A percentile compares a stretch with the other conserved stretches of the same genome.
These are phyloP conservation scores for Beris morrisii DNA, from an alignment of 2,888 invertebrate species.

Conservation along the genomic window DNA sequence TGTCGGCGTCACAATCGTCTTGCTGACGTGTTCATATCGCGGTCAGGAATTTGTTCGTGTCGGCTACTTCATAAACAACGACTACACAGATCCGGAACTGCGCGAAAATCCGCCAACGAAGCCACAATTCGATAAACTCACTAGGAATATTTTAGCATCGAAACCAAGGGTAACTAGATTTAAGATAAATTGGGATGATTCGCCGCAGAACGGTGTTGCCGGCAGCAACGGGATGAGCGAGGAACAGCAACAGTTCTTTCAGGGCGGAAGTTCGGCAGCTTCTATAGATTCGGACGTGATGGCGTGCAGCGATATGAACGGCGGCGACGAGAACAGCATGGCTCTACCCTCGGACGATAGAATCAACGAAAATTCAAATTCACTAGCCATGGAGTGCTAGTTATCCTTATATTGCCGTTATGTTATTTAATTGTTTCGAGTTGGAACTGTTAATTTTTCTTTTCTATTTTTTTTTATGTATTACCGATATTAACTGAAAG, in stretches of 20 bases:
- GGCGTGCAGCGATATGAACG: conserved; percentile 28
- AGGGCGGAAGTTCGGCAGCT: conserved; percentile 41
- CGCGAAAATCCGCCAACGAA: conserved; percentile 91
- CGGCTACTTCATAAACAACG: conserved; percentile 98
- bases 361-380: conserved; percentile 56
- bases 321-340: conserved; percentile 53
- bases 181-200: conserved; percentile 96
- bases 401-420: not conserved
- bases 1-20: conserved; percentile 96
- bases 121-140: conserved; percentile 91
- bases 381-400: conserved; percentile 57
- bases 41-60: conserved; percentile 95
- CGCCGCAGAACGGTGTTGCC: conserved; percentile 54
- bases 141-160: conserved; percentile 66
- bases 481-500: too few relatives aligned
- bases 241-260: conserved; percentile 38
- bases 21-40: conserved; percentile 91
- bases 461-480: too few relatives aligned
- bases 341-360: conserved; percentile 51
- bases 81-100: conserved; percentile 90
- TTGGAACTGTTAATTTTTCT: too few relatives aligned
- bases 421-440: not conserved
- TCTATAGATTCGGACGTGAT: conserved; percentile 21
- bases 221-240: conserved; percentile 44
- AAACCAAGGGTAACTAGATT: conserved; percentile 94